These are phyloP conservation scores for Tenthredo livida DNA, from an alignment of 2,888 invertebrate species.

Conservation along the genomic window DNA sequence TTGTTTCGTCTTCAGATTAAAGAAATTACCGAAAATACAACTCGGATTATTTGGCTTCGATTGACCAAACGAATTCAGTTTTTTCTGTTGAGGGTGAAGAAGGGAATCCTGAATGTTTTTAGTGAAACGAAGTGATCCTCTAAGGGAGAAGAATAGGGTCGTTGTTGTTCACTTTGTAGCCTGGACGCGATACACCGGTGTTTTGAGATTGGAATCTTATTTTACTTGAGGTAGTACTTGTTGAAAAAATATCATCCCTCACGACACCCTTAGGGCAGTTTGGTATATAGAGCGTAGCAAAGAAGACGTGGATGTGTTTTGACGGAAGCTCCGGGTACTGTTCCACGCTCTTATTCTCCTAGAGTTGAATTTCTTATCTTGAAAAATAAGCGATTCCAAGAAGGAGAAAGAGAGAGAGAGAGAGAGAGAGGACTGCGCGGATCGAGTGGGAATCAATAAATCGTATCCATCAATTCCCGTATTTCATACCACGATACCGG, in stretches of 20 bases:
- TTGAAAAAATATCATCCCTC: conserved; percentile 27
- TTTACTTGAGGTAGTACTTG: background rate
- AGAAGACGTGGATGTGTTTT: conserved; percentile 29
- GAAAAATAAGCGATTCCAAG: conserved; percentile 23
- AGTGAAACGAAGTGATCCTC: background rate
- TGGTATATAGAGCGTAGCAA: background rate
- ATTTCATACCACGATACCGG: background rate
- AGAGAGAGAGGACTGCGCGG: background rate
- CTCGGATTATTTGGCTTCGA: no score
- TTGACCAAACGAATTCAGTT: no score
- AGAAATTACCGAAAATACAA: no score
- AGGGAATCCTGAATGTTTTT: background rate
- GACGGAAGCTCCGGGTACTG: background rate
- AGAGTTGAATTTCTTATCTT: conserved; percentile 27
- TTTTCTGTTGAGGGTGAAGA: background rate
- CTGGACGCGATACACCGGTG: background rate
- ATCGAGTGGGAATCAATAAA: conserved; percentile 30
- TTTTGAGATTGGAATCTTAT: conserved; percentile 41
- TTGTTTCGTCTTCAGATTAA: no score
- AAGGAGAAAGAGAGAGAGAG: background rate
- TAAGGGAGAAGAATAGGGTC: background rate
- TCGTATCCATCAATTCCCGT: conserved; percentile 27
- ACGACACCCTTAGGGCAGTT: background rate
- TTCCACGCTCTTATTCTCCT: background rate
- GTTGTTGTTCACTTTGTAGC: conserved; percentile 42